A percentile compares a stretch with the other conserved stretches of the same genome.
Conservation (phyloP, 2,797 vertebrate species). For the Onychomys arenicola region DNA sequence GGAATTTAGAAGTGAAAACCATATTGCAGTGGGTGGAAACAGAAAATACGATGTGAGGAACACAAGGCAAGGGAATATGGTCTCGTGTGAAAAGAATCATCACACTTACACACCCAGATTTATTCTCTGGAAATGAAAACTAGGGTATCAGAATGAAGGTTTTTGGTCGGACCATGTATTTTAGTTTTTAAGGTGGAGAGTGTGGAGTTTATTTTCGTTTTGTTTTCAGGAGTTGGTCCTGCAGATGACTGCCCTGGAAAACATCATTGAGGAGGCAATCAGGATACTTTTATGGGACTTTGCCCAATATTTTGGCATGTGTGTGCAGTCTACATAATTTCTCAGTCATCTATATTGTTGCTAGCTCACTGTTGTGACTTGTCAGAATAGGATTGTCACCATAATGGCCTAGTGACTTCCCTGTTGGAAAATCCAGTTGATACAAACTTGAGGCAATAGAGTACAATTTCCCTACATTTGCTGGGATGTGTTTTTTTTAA, state of each 20-base stretch:
- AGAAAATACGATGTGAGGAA: conserved; percentile 65
- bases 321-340: neutral
- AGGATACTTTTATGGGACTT: neutral
- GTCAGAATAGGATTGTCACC: neutral
- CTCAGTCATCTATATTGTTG: neutral
- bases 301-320: neutral
- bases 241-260: neutral
- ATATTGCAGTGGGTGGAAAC: conserved; percentile 76
- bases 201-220: neutral
- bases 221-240: neutral
- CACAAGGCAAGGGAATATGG: conserved; percentile 67
- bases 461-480: neutral
- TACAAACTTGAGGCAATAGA: neutral
- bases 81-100: conserved; percentile 26
- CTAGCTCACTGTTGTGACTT: neutral
- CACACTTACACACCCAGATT: neutral
- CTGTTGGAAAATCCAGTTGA: neutral
- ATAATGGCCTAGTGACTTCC: rapidly evolving
- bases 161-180: neutral
- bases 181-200: neutral
- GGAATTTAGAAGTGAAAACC: conserved; percentile 60
- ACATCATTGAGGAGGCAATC: neutral
- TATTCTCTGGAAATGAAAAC: conserved; percentile 40
- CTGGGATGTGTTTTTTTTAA: neutral
- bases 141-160: neutral